Evolutionary conservation across 2,888 invertebrate genomes (phyloP).

Genomic region (Campopleginae sp.): DNA sequence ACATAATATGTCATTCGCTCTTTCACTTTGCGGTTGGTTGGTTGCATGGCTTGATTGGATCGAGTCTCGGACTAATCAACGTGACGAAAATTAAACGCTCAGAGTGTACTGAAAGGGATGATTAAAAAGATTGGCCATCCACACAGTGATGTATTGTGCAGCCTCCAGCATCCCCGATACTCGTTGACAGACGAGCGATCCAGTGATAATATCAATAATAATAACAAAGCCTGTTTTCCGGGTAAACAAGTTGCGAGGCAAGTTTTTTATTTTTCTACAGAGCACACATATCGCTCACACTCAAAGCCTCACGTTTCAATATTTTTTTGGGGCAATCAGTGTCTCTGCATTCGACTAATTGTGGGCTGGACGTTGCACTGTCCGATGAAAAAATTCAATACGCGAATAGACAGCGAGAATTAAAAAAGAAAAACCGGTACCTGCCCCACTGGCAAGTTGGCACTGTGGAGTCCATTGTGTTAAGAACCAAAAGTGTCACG

Average conservation of each 20-base stretch:
- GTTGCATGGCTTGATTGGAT: constrained; percentile 57
- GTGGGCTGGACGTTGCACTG: constrained; percentile 56
- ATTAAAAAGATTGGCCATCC: constrained; percentile 54
- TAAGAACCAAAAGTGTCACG: constrained; percentile 23
- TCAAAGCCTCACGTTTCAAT: constrained; percentile 18
- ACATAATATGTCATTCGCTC: constrained; percentile 28
- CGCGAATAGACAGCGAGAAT: constrained; percentile 42
- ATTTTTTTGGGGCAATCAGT: constrained; percentile 61
- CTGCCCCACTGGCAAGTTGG: constrained; percentile 49
- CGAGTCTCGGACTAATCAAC: constrained; percentile 63
- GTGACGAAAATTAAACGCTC: constrained; percentile 63
- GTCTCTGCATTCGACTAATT: constrained; percentile 51
- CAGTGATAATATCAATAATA: constrained; percentile 33
- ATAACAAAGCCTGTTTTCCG: constrained; percentile 43
- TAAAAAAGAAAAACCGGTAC: constrained; percentile 53
- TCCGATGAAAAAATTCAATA: constrained; percentile 53
- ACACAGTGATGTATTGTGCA: constrained; percentile 13
- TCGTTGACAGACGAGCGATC: constrained; percentile 30
- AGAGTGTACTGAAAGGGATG: constrained; percentile 27
- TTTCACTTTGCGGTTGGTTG: constrained; percentile 44
- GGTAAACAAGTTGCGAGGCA: constrained; percentile 56
- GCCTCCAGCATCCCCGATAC: not conserved
- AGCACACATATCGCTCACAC: constrained; percentile 26
- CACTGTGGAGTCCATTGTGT: constrained; percentile 43
- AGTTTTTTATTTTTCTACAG: constrained; percentile 38